Evolutionary conservation across 2,888 invertebrate genomes (phyloP).

Genomic region (Leptopterna dolabrata): DNA sequence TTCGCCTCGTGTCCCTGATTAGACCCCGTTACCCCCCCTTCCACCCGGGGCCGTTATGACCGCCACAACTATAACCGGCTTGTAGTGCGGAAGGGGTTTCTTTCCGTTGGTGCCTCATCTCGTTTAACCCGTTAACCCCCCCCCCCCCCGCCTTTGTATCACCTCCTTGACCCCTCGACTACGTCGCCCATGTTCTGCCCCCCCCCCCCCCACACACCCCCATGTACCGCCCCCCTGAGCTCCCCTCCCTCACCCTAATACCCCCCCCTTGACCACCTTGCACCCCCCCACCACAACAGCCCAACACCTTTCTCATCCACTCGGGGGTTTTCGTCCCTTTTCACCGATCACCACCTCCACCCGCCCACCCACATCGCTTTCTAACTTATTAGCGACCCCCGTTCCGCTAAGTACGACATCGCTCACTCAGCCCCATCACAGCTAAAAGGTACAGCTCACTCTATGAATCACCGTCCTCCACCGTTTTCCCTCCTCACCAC

Average conservation of each 20-base stretch:
- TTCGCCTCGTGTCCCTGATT: too few relatives aligned
- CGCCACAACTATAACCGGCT: too few relatives aligned
- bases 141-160: too few relatives aligned
- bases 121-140: too few relatives aligned
- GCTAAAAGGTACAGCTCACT: constrained; percentile 13
- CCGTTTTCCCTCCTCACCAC: neutral
- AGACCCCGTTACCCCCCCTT: too few relatives aligned
- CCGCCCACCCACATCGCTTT: neutral
- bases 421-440: constrained; percentile 14
- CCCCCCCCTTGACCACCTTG: too few relatives aligned
- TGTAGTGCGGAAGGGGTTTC: too few relatives aligned
- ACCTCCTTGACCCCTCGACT: neutral
- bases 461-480: constrained; percentile 1
- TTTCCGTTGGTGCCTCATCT: too few relatives aligned
- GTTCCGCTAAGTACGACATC: constrained; percentile 7
- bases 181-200: too few relatives aligned
- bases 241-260: neutral
- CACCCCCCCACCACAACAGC: too few relatives aligned
- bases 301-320: neutral
- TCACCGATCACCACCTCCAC: constrained; percentile 13
- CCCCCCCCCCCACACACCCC: neutral
- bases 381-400: constrained; percentile 23
- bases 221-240: neutral
- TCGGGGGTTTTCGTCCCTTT: neutral
- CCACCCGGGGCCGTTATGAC: too few relatives aligned